phyloP scores from a whole-genome alignment of 2,113 vertebrate genomes.

The Notarius quadriscutis region DNA sequence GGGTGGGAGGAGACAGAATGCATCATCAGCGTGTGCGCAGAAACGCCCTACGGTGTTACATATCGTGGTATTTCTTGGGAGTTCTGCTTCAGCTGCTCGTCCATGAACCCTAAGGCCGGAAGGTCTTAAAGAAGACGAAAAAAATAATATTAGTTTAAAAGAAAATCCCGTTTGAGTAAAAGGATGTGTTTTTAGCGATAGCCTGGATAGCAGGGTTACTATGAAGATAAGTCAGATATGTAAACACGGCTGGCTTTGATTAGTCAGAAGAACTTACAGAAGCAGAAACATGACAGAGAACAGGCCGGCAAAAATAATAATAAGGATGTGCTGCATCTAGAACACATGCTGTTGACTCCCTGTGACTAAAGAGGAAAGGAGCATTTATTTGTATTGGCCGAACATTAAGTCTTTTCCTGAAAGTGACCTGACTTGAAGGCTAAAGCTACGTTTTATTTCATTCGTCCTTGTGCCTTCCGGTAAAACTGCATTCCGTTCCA shows the following conservation, averaged over 20 bases:
- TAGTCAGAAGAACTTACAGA: background rate
- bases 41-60: background rate
- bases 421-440: background rate
- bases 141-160: constrained; percentile 9
- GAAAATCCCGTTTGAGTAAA: constrained; percentile 35
- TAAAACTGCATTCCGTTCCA: background rate
- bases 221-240: constrained; percentile 36
- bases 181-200: constrained; percentile 40
- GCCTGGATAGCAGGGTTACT: constrained; percentile 25
- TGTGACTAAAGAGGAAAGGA: background rate
- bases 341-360: constrained; percentile 1
- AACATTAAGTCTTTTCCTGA: background rate
- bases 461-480: background rate
- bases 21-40: background rate
- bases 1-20: background rate
- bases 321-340: background rate
- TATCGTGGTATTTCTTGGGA: background rate
- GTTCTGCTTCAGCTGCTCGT: background rate
- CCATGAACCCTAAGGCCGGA: background rate
- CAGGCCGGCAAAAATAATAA: constrained; percentile 18
- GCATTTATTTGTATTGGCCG: constrained; percentile 26
- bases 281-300: constrained; percentile 6
- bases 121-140: background rate
- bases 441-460: background rate
- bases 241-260: constrained; percentile 37